Base-by-base conservation (phyloP, 2,113 vertebrate genomes). In the Leucopternis melanops region DNA sequence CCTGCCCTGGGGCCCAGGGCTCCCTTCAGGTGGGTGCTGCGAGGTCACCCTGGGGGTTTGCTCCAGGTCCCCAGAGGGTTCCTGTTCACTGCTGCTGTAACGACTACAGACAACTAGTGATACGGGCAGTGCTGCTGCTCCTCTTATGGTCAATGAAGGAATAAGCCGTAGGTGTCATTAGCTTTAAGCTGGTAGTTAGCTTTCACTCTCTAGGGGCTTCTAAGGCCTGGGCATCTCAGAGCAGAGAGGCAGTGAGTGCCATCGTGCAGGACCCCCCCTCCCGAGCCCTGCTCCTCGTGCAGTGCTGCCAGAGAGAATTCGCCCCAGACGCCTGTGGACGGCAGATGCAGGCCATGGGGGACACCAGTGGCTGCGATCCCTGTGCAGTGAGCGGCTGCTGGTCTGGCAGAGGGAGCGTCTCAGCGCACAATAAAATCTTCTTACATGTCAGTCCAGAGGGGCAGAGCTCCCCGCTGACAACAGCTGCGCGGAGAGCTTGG, bases 401-500 rank as follows among this genome's bases (percentile, higher is more conserved):
- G 5, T 40, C 61, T 45, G 77, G 72, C 50, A 45, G 70, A n/a
- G 61, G 50, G n/a, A 79, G 36, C 1, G 0, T 21, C 79, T 57
- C 45, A 0, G 25, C 11, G 52, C 62, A 47, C 79, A 70, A 17
- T 21, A 23, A 66, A 82, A 90, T 62, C 96, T 38, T 88, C 96
- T 95, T 77, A 74, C 96, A 52, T 92, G 88, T 83, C 87, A 78
- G 86, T 36, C 9, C 81, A 72, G 17, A 49, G 86, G 95, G 94
- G 91, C 97, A 91, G 92, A 94, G 87, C 95, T 96, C 87, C 82
- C 66, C 66, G 82, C 96, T 94, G 98, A 92, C 96, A 96, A 42
- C 97, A 97, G 97, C 95, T 94, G 95, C 52, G 40, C 25, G 0
- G 63, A 62, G 93, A 81, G 88, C 85, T 96, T 95, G 96, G 95